phyloP scores from a whole-genome alignment of 2,797 vertebrate species.

The Delichon dasypus region DNA sequence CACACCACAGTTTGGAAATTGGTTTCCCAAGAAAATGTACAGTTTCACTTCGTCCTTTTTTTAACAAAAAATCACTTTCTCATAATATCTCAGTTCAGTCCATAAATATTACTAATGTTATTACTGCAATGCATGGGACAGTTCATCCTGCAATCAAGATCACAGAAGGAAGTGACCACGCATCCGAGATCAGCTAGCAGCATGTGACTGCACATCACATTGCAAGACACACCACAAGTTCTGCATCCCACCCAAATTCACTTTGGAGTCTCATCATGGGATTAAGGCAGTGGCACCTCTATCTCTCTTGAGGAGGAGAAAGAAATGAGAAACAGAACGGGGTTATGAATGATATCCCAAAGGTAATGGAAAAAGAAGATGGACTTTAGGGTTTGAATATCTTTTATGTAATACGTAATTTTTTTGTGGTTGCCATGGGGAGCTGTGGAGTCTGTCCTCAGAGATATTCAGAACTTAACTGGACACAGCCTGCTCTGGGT shows the following conservation, averaged over 20 bases:
- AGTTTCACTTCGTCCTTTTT: background rate
- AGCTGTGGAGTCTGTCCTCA: background rate
- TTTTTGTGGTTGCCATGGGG: background rate
- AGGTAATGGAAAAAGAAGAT: background rate
- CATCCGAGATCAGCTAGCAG: background rate
- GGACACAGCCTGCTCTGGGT: background rate
- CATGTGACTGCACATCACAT: background rate
- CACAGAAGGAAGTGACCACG: background rate
- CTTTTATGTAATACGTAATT: background rate
- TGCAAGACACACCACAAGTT: background rate
- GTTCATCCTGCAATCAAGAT: background rate
- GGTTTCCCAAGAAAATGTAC: background rate
- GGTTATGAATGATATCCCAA: background rate
- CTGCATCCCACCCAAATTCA: background rate
- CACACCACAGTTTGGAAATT: background rate
- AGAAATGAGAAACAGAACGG: background rate
- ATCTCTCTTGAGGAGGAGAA: background rate
- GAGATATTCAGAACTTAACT: background rate
- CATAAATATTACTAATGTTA: background rate
- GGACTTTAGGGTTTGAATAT: background rate
- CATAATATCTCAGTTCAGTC: fast-evolving
- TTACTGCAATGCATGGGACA: background rate
- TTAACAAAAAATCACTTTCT: background rate
- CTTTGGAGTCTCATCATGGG: background rate
- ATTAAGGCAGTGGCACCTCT: background rate